A percentile compares a stretch with the other conserved stretches of the same genome.
phyloP scores from a whole-genome alignment of 2,113 vertebrate genomes.

The Corynorhinus townsendii region DNA sequence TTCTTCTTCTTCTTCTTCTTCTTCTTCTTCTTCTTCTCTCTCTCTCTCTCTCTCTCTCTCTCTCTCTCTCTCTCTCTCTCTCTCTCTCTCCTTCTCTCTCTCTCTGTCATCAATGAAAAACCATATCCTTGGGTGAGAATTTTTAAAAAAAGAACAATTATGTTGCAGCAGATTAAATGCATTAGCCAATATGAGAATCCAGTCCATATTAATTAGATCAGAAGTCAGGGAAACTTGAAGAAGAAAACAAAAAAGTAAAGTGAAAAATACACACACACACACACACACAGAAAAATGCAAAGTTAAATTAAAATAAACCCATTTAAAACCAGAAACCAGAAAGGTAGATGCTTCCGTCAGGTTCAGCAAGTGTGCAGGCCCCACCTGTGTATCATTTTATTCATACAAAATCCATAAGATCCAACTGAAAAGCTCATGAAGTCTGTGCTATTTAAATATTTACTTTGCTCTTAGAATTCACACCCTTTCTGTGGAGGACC shows the following conservation, averaged over 20 bases:
- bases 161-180: neutral
- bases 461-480: neutral
- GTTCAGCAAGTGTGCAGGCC: neutral
- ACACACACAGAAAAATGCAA: too few species aligned
- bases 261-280: too few species aligned
- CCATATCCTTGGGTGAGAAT: neutral
- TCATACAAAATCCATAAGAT: neutral
- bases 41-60: too few species aligned
- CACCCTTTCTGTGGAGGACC: neutral
- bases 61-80: too few species aligned
- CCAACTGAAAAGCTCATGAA: neutral
- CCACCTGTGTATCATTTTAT: neutral
- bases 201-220: neutral
- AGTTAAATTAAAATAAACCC: neutral
- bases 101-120: neutral
- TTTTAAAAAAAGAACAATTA: neutral
- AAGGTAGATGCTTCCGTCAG: neutral
- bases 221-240: neutral
- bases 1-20: too few species aligned
- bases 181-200: neutral
- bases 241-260: neutral
- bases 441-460: neutral
- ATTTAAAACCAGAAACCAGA: neutral
- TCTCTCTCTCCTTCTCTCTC: too few species aligned
- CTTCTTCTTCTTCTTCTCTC: too few species aligned